Conservation (phyloP, 2,113 vertebrate species). For the Aplodontia rufa region DNA sequence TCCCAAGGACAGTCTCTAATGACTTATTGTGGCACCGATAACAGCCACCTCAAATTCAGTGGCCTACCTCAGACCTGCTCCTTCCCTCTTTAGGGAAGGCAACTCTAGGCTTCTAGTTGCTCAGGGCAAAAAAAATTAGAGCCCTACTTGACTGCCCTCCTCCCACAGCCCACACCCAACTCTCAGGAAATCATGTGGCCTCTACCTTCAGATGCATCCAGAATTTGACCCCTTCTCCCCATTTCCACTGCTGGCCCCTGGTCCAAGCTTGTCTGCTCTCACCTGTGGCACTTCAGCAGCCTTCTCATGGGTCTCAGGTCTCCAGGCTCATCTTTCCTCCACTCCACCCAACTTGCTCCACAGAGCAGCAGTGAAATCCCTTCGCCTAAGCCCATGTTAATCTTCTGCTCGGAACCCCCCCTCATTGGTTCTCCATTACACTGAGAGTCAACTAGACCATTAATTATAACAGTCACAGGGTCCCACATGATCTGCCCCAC, state of each 20-base stretch:
- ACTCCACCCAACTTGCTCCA: not conserved
- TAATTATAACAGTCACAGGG: rapidly evolving
- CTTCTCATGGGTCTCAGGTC: not conserved
- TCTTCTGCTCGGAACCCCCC: not conserved
- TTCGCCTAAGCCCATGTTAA: not conserved
- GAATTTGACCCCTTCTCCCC: not conserved
- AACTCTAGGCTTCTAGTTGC: not conserved
- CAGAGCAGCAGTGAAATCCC: too few relatives aligned
- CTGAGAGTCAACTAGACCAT: not conserved
- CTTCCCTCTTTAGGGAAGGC: not conserved
- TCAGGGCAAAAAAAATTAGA: not conserved
- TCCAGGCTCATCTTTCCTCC: not conserved
- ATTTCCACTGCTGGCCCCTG: too few relatives aligned
- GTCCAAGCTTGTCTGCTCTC: not conserved
- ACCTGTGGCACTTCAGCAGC: too few relatives aligned
- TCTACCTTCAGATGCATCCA: not conserved
- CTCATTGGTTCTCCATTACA: not conserved
- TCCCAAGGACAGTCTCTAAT: rapidly evolving
- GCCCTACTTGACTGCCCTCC: not conserved
- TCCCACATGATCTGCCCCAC: rapidly evolving
- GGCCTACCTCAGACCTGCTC: not conserved
- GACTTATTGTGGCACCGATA: rapidly evolving
- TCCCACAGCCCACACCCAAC: not conserved
- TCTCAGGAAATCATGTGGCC: not conserved
- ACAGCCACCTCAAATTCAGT: not conserved